phyloP scores from a whole-genome alignment of 2,113 vertebrate species.

The Coptodon rendalli region DNA sequence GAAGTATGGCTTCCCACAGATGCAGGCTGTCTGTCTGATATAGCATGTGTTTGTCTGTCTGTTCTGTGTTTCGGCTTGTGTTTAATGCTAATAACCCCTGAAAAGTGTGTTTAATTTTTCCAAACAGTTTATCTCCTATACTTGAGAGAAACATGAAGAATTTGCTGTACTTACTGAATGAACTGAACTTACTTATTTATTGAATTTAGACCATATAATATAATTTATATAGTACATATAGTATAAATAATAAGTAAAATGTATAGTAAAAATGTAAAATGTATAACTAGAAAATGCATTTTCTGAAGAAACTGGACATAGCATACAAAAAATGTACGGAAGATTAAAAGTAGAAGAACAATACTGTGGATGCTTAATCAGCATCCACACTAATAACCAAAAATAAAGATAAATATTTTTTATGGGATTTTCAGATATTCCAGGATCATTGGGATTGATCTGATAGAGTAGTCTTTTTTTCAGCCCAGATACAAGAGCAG shows the following conservation, averaged over 20 bases:
- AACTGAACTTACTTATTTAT: not conserved
- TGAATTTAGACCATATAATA: not conserved
- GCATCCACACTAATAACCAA: not conserved
- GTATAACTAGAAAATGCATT: accelerated
- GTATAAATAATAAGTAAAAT: not conserved
- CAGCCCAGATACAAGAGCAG: not conserved
- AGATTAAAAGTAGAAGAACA: accelerated
- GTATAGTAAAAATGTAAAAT: not conserved
- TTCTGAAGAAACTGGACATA: accelerated
- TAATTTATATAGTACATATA: not conserved
- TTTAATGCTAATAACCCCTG: not conserved
- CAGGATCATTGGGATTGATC: not conserved
- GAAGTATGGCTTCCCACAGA: constrained; percentile 35
- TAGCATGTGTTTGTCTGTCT: constrained; percentile 47
- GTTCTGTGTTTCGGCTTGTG: not conserved
- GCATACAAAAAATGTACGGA: accelerated
- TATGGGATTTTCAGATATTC: not conserved
- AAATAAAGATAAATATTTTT: not conserved
- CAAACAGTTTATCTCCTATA: not conserved
- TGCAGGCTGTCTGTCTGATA: constrained; percentile 38
- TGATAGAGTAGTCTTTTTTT: accelerated
- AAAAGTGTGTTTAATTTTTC: not conserved
- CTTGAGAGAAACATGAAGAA: not conserved
- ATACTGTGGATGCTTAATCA: not conserved
- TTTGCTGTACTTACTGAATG: not conserved